Evolutionary conservation across 2,797 vertebrate species (phyloP).

Genomic region (Hybognathus amarus): DNA sequence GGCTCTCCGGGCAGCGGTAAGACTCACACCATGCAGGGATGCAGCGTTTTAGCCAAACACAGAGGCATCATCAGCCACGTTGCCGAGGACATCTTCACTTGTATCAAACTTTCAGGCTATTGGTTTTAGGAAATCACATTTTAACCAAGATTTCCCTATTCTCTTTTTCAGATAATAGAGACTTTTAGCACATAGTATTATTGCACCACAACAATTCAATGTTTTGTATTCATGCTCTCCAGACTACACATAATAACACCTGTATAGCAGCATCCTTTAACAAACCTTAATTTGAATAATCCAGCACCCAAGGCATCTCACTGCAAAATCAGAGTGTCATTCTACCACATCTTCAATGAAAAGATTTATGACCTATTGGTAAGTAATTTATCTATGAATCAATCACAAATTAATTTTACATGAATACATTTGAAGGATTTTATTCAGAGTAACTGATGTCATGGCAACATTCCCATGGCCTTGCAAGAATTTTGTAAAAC

Average conservation of each 20-base stretch:
- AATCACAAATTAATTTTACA: background rate
- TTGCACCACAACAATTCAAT: background rate
- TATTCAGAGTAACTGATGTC: background rate
- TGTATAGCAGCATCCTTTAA: background rate
- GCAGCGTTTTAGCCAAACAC: constrained; percentile 48
- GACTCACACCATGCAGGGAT: constrained; percentile 55
- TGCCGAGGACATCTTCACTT: constrained; percentile 65
- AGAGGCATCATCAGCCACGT: constrained; percentile 58
- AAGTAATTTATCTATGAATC: constrained; percentile 42
- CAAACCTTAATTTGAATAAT: constrained; percentile 53
- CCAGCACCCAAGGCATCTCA: constrained; percentile 54
- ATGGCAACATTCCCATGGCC: background rate
- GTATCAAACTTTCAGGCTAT: constrained; percentile 50
- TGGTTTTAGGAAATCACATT: background rate
- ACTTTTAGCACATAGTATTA: background rate
- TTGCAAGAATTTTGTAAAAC: background rate
- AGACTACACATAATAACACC: background rate
- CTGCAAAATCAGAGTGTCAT: constrained; percentile 63
- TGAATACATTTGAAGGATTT: background rate
- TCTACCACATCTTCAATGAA: constrained; percentile 67
- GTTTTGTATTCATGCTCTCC: background rate
- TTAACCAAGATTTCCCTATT: background rate
- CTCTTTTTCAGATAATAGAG: background rate
- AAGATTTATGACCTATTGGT: constrained; percentile 70
- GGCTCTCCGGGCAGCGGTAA: constrained; percentile 59